Evolutionary conservation across 2,888 invertebrate species (phyloP).

Genomic region (Galerucella calmariensis): DNA sequence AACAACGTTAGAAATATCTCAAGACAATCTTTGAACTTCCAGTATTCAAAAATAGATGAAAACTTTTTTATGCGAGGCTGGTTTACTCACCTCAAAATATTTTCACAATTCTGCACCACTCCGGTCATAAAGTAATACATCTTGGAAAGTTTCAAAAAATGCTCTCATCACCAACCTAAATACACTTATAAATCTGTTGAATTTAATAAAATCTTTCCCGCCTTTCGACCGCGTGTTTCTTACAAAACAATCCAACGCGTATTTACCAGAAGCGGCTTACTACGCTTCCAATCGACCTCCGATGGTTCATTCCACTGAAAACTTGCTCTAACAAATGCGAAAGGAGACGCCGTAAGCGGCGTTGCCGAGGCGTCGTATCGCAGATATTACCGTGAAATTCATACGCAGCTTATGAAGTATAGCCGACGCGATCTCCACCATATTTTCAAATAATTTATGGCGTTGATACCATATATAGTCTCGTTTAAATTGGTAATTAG

Average conservation of each 20-base stretch:
- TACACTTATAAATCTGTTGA: not conserved
- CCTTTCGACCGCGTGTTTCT: slow-evolving; percentile 18
- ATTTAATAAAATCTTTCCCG: slow-evolving; percentile 11
- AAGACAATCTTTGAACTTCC: too few relatives aligned
- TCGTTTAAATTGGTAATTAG: not conserved
- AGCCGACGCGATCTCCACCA: too few relatives aligned
- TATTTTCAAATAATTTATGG: slow-evolving; percentile 13
- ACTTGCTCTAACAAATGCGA: slow-evolving; percentile 41
- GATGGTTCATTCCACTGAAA: slow-evolving; percentile 44
- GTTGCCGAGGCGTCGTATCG: slow-evolving; percentile 26
- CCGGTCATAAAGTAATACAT: slow-evolving; percentile 61
- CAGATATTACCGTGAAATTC: slow-evolving; percentile 15
- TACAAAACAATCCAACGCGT: slow-evolving; percentile 38
- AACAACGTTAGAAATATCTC: too few relatives aligned
- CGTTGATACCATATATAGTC: not conserved
- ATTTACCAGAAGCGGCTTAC: slow-evolving; percentile 11
- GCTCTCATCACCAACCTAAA: slow-evolving; percentile 4
- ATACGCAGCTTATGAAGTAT: slow-evolving; percentile 10
- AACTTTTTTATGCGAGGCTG: not conserved
- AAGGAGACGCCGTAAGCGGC: slow-evolving; percentile 24
- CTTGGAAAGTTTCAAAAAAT: slow-evolving; percentile 11
- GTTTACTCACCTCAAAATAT: slow-evolving; percentile 55
- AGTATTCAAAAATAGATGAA: too few relatives aligned
- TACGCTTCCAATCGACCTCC: slow-evolving; percentile 36
- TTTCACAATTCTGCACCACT: slow-evolving; percentile 58